Conservation (phyloP, 1,140 invertebrate genomes). For the Brachionus angularis region DNA sequence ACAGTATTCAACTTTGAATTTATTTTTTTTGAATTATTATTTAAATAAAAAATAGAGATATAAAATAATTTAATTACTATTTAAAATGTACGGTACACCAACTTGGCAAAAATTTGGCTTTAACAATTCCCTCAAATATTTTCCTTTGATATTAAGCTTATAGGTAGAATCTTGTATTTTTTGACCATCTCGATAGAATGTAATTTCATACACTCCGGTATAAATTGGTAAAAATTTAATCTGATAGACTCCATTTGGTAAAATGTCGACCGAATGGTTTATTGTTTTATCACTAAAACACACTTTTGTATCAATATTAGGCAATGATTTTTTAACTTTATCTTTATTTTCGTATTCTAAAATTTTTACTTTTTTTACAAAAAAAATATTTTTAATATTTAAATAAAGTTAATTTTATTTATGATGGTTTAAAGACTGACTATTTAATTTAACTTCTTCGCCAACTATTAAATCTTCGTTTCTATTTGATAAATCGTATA, state of each 20-base stretch:
- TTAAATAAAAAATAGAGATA: too few species aligned
- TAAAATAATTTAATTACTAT: too few species aligned
- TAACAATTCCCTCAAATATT: not conserved
- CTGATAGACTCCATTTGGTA: not conserved
- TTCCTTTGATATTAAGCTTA: conserved; percentile 1
- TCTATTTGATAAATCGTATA: conserved; percentile 1
- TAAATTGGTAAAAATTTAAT: conserved; percentile 2
- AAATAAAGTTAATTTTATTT: not conserved
- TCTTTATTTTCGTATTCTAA: conserved; percentile 3
- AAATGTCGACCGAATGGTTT: not conserved
- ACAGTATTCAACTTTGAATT: conserved; percentile 35
- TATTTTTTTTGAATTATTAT: too few species aligned
- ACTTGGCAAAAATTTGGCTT: conserved; percentile 8
- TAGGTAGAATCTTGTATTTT: conserved; percentile 8
- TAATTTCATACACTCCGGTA: not conserved
- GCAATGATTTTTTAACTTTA: not conserved
- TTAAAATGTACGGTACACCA: not conserved
- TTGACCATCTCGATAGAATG: not conserved
- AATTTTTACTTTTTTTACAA: conserved; percentile 1
- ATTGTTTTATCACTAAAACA: not conserved
- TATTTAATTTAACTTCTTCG: conserved; percentile 35
- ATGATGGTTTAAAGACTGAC: not conserved
- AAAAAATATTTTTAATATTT: not conserved
- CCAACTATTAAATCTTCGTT: conserved; percentile 26
- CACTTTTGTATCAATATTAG: conserved; percentile 11